These are phyloP conservation scores for Chelonia mydas DNA, from an alignment of 2,797 vertebrate species.

Conservation along the genomic window DNA sequence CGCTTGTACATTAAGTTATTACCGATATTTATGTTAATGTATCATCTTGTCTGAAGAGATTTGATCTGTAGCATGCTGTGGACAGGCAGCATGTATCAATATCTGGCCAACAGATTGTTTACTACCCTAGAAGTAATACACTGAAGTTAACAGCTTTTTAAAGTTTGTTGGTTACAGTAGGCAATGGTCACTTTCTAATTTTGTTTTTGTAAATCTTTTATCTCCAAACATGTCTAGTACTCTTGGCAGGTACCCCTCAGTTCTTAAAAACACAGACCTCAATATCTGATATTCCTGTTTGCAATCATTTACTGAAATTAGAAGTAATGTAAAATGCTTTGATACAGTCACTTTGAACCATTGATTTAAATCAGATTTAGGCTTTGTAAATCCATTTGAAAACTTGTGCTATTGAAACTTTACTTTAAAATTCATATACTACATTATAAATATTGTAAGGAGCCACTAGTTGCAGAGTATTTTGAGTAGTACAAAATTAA, in stretches of 20 bases:
- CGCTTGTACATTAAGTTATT: too few relatives aligned
- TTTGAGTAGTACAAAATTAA: neutral
- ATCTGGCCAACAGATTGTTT: too few relatives aligned
- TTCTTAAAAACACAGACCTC: neutral
- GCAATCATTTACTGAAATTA: too few relatives aligned
- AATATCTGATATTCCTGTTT: neutral
- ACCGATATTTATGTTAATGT: too few relatives aligned
- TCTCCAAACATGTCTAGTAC: neutral
- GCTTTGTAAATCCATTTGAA: neutral
- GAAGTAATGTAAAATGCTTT: neutral
- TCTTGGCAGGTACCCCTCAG: neutral
- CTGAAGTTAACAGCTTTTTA: neutral
- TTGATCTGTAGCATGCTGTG: too few relatives aligned
- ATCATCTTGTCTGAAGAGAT: too few relatives aligned
- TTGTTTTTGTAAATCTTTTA: neutral
- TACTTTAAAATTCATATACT: neutral
- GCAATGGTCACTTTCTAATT: neutral
- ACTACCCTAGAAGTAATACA: too few relatives aligned
- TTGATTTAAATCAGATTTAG: neutral
- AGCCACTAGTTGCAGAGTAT: neutral
- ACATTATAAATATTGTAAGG: neutral
- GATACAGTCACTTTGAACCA: neutral
- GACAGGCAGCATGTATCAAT: too few relatives aligned
- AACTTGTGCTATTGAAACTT: neutral
- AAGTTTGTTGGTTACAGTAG: neutral